Percentiles rank a stretch among this genome's conserved stretches.
phyloP scores from a whole-genome alignment of 2,888 invertebrate genomes.

The Cremastobaeus sp. region DNA sequence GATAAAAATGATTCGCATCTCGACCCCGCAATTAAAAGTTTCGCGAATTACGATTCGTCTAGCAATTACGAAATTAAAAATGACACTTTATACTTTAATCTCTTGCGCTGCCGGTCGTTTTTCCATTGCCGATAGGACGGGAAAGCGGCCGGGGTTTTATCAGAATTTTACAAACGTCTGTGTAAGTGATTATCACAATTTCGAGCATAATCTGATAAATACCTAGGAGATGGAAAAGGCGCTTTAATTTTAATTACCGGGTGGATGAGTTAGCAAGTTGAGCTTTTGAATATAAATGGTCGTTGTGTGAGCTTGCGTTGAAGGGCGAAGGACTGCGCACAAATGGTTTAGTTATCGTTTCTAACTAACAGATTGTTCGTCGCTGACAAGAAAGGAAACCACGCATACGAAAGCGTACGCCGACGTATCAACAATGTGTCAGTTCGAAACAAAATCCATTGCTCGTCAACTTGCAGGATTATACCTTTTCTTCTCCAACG shows the following conservation, averaged over 20 bases:
- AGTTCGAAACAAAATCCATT: constrained; percentile 48
- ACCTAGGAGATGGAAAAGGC: constrained; percentile 17
- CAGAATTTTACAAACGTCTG: constrained; percentile 5
- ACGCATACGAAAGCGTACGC: constrained; percentile 36
- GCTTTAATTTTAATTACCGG: constrained; percentile 46
- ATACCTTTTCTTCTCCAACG: constrained; percentile 37
- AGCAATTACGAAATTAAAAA: no score
- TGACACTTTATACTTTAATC: no score
- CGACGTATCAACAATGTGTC: constrained; percentile 44
- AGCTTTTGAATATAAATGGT: constrained; percentile 53
- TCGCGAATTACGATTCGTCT: no score
- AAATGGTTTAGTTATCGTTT: constrained; percentile 53
- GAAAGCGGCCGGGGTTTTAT: background rate
- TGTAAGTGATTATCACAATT: constrained; percentile 16
- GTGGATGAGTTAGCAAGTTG: constrained; percentile 32
- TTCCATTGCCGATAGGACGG: no score
- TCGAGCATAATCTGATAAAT: constrained; percentile 36
- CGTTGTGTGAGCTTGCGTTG: constrained; percentile 24
- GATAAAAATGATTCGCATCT: no score
- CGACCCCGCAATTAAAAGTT: no score
- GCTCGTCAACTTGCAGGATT: constrained; percentile 40
- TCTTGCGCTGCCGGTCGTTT: no score
- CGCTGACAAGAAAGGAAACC: constrained; percentile 50
- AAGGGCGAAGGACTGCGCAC: constrained; percentile 44
- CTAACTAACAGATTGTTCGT: constrained; percentile 44